phyloP scores from a whole-genome alignment of 2,888 invertebrate species.

The Bibio marci region DNA sequence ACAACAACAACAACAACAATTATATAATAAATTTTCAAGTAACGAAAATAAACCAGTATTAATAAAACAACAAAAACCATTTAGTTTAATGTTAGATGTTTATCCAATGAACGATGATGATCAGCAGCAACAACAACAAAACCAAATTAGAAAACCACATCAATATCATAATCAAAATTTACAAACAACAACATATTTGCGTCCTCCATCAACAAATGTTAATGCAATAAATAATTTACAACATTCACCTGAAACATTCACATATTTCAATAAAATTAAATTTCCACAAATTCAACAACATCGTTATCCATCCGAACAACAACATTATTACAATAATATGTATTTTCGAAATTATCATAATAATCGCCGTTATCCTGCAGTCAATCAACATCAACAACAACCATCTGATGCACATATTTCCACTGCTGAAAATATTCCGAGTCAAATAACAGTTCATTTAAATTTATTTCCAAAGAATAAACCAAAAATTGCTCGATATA shows the following conservation, averaged over 20 bases:
- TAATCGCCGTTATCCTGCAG: neutral
- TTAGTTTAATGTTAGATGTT: constrained; percentile 47
- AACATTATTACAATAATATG: constrained; percentile 8
- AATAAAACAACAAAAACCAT: constrained; percentile 29
- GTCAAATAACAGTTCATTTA: constrained; percentile 46
- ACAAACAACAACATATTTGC: neutral
- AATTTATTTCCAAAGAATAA: constrained; percentile 42
- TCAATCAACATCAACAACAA: no score
- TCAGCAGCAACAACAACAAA: constrained; percentile 18
- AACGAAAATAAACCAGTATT: neutral
- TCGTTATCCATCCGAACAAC: constrained; percentile 1
- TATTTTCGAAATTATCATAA: constrained; percentile 15
- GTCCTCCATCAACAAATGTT: neutral
- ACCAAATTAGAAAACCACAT: constrained; percentile 10
- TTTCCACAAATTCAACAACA: constrained; percentile 12
- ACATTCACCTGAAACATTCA: constrained; percentile 2
- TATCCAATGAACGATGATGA: constrained; percentile 35
- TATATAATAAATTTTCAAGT: neutral
- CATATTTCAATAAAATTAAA: constrained; percentile 12
- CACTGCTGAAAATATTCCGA: constrained; percentile 17
- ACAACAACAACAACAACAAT: neutral
- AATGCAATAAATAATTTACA: constrained; percentile 4
- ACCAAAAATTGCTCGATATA: neutral
- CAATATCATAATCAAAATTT: neutral
- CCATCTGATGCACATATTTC: no score